Percentiles rank a stretch among this genome's conserved stretches.
phyloP scores from a whole-genome alignment of 2,797 vertebrate species.

The Schizothorax lantsangensis region DNA sequence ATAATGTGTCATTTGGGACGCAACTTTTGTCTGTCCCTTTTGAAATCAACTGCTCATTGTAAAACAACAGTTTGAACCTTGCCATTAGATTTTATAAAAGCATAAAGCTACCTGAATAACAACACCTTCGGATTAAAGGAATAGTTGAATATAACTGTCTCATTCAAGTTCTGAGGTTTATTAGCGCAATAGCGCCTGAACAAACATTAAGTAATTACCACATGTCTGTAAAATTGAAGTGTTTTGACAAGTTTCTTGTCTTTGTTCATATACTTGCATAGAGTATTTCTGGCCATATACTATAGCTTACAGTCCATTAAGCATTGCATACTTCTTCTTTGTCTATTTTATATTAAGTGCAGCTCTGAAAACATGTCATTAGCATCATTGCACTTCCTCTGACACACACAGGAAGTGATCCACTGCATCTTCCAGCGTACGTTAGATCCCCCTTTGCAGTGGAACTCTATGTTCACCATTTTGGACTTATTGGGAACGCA shows the following conservation, averaged over 20 bases:
- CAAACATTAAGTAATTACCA: not conserved
- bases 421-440: conserved; percentile 95
- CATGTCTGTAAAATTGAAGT: not conserved
- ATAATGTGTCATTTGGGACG: not conserved
- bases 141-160: not conserved
- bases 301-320: not conserved
- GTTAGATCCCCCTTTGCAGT: conserved; percentile 82
- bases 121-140: not conserved
- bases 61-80: not conserved
- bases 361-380: conserved; percentile 91
- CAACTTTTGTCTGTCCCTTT: not conserved
- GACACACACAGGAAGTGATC: conserved; percentile 94
- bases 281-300: not conserved
- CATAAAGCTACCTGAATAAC: not conserved
- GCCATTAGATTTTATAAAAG: not conserved
- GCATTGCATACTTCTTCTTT: not conserved
- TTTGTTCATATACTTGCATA: conserved; percentile 1
- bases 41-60: not conserved
- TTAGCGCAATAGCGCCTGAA: not conserved
- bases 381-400: conserved; percentile 85
- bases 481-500: conserved; percentile 89
- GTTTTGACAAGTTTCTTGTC: not conserved
- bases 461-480: conserved; percentile 88
- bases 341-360: conserved; percentile 76
- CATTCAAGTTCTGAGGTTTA: not conserved